Base-by-base conservation (phyloP, 1,140 invertebrate species). In the Atta cephalotes region DNA sequence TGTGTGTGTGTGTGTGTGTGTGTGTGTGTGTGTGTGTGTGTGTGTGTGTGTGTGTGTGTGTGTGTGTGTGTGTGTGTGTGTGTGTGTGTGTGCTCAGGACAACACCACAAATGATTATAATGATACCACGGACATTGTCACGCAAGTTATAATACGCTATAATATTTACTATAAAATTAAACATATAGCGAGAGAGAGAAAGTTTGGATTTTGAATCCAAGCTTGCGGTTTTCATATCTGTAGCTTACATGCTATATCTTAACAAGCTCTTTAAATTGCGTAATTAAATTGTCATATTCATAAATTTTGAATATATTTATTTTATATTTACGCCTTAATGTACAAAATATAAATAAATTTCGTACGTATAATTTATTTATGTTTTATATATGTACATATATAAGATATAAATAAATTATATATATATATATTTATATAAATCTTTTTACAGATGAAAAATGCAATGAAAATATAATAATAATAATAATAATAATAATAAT, bases 271-370 rank as follows among this genome's bases (percentile, higher is more conserved):
- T n/a, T 25, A 25, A 31, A 78, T 65, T 65, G 6, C 14, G 18
- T 35, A 68, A 78, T 12, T 49, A 79, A 25, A 14, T 58, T n/a
- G 39, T 45, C 56, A 2, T n/a, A 31, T 3, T 10, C 3, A 35
- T 63, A 51, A 49, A 78, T 51, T 51, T 16, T 16, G 9, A 16
- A 78, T 51, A 78, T n/a, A 78, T 78, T 65, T 39, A 31, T 49
- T 45, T 60, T 56, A n/a, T 70, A 70, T 51, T 51, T 21, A 58
- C 21, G 21, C 0, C 49, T 51, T 16, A 9, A 21, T 51, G 49
- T 51, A 45, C 39, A 51, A 51, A 16, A 51, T 16, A 51, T 51
- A 51, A 51, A 51, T 51, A 51, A 51, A 14, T 51, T 12, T 51
- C 18, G 18, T 25, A 25, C n/a, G 16, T 49, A 39, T 2, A 51